These are phyloP conservation scores for Cecidostiba fungosa DNA, from an alignment of 2,888 invertebrate species.

Conservation along the genomic window DNA sequence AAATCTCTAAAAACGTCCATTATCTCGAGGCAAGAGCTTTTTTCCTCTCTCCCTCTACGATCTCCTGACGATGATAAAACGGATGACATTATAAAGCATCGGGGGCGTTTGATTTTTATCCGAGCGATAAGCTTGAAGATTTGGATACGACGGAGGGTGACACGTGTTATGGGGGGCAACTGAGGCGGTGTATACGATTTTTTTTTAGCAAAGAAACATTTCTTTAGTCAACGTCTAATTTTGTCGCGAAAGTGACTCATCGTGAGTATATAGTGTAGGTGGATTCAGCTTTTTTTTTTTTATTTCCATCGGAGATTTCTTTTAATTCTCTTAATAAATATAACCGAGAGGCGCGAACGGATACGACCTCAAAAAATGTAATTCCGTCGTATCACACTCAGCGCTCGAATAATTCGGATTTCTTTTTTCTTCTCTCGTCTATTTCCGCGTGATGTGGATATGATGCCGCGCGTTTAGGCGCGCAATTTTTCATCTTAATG, in stretches of 20 bases:
- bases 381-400: slow-evolving; percentile 35
- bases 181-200: background rate
- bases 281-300: background rate
- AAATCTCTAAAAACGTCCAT: slow-evolving; percentile 21
- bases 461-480: background rate
- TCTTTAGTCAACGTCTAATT: background rate
- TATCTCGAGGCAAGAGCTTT: background rate
- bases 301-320: background rate
- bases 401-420: slow-evolving; percentile 5
- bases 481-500: background rate
- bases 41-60: background rate
- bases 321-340: slow-evolving; percentile 37
- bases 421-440: background rate
- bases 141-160: background rate
- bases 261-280: background rate
- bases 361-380: slow-evolving; percentile 28
- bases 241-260: background rate
- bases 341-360: slow-evolving; percentile 11
- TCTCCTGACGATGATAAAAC: background rate
- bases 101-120: background rate
- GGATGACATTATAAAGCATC: background rate
- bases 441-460: too few species aligned
- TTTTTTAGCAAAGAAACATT: background rate
- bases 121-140: background rate
- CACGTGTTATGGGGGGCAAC: slow-evolving; percentile 4